A percentile compares a stretch with the other conserved stretches of the same genome.
These are phyloP conservation scores for Rhopilema esculentum DNA, from an alignment of 30 jellyfish, hydroid and myxozoan genomes.

Conservation along the genomic window DNA sequence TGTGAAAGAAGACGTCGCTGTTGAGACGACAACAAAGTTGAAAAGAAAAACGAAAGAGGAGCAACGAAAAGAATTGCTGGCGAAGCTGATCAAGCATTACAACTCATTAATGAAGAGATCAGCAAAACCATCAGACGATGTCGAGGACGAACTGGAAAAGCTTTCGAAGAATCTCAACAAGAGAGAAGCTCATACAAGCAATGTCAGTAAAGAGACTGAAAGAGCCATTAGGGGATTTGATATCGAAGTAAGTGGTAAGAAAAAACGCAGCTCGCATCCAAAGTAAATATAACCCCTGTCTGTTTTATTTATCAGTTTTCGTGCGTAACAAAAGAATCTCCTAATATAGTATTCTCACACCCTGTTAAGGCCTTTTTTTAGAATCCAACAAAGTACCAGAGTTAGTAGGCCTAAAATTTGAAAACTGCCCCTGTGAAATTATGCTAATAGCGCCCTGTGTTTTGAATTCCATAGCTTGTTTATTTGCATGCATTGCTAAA, in stretches of 20 bases:
- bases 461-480: no score
- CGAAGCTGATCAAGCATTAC: constrained; percentile 7
- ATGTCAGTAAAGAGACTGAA: constrained; percentile 46
- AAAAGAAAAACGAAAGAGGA: not conserved
- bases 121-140: not conserved
- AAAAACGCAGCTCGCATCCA: constrained; percentile 39
- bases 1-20: constrained; percentile 30
- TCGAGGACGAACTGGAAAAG: constrained; percentile 40
- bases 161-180: constrained; percentile 15
- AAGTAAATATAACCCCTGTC: constrained; percentile 6
- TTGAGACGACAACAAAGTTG: constrained; percentile 8
- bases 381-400: not conserved
- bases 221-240: constrained; percentile 45
- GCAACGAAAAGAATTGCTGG: constrained; percentile 20
- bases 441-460: no score
- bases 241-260: not conserved
- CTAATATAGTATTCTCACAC: not conserved
- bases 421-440: no score
- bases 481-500: no score
- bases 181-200: not conserved
- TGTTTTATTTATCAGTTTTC: not conserved
- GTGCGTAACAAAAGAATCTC: not conserved
- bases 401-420: no score
- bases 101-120: constrained; percentile 12
- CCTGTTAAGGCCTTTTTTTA: not conserved